Conservation (phyloP, 2,113 vertebrate genomes). For the Dicrurus megarhynchus region DNA sequence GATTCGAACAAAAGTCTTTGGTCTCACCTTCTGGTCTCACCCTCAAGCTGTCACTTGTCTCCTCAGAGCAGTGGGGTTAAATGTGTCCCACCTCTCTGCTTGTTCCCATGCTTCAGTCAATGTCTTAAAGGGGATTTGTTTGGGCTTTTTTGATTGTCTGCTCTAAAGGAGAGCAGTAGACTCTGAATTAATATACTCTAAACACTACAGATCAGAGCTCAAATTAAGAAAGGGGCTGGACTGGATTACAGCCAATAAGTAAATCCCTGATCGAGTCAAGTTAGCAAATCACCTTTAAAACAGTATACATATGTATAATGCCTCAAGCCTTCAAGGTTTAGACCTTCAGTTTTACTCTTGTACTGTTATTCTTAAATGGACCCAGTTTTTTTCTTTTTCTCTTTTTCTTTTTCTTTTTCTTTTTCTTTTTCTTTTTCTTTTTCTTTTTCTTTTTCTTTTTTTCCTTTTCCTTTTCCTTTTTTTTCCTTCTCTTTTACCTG, state of each 20-base stretch:
- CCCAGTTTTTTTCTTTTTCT: rapidly evolving
- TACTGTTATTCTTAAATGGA: neutral
- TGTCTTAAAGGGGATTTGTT: neutral
- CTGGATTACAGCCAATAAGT: neutral
- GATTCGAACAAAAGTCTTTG: neutral
- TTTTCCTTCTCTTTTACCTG: neutral
- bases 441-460: neutral
- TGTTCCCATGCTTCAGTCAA: neutral
- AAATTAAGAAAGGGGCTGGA: neutral
- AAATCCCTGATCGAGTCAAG: neutral
- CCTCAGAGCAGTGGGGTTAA: neutral
- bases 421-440: rapidly evolving
- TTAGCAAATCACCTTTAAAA: neutral
- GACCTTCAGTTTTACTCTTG: neutral
- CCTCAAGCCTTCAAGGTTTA: neutral
- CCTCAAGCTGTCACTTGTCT: neutral
- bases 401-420: neutral
- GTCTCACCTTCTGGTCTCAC: neutral
- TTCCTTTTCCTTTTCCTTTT: too few relatives aligned
- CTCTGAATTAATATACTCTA: neutral
- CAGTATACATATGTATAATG: neutral
- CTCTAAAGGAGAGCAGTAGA: neutral
- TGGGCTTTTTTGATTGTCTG: neutral
- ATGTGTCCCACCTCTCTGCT: neutral
- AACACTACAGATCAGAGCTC: neutral